Evolutionary conservation across 2,797 vertebrate genomes (phyloP), one percentile per base, ranked within the genome.

Genomic region (Selene dorsalis): DNA sequence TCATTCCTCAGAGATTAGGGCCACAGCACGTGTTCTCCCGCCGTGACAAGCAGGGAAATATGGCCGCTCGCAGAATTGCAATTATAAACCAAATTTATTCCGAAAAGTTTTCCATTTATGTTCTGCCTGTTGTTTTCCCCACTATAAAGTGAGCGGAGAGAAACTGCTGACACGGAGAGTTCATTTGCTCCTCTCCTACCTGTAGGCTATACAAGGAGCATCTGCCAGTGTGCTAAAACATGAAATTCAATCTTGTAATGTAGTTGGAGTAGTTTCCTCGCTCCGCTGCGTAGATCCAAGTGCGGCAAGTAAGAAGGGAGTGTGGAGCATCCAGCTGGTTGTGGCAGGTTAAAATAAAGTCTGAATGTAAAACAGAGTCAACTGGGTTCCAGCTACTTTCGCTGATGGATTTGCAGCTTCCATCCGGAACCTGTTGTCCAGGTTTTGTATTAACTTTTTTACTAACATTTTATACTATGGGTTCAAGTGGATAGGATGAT

Each of bases 231-330:
- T 59, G 76, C 76, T 72, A 75, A 78, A 87, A 86, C 80, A 88
- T 82, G 67, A 85, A 84, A 86, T 83, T 70, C 71, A 81, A 80
- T 85, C 84, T 82, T 86, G 79, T 79, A 81, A 66, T 38, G 5
- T 56, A 55, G 72, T 59, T 77, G 65, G 62, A 86, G 35, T 71
- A 60, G 69, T 72, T 84, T 87, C 76, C 67, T 77, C 41, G 43
- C 81, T 90, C 57, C 60, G 16, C 70, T 70, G 84, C 53, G 3
- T 73, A 52, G 60, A 82, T 83, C 55, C 6, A 8, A 62, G 71
- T 67, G 56, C 32, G 63, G 17, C 41, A 66, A 73, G 53, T 65
- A 17, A 76, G 58, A 67, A 65, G 30, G 5, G 14, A 62, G 64
- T 38, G 20, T n/a, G 45, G 45, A 7, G 45, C 16, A 74, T 65